Percentiles rank a stretch among this genome's conserved stretches.
phyloP scores from a whole-genome alignment of 2,888 invertebrate genomes.

The Trichogramma dendrolimi region DNA sequence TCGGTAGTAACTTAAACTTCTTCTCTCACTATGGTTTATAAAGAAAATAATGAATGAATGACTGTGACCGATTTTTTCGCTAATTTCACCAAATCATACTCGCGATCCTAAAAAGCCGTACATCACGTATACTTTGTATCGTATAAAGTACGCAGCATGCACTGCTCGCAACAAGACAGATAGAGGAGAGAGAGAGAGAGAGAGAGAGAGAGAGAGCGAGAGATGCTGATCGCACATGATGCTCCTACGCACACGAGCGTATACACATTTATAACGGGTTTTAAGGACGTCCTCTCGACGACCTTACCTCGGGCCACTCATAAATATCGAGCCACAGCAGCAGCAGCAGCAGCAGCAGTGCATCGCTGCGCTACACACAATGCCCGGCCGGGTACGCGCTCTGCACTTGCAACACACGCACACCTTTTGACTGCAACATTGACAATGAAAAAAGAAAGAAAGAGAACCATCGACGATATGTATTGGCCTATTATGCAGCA shows the following conservation, averaged over 20 bases:
- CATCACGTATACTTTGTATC: not conserved
- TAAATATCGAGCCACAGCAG: slow-evolving; percentile 33
- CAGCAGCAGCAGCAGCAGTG: no score
- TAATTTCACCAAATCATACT: not conserved
- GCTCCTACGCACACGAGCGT: no score
- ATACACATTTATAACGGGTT: slow-evolving; percentile 24
- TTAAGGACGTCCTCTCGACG: slow-evolving; percentile 37
- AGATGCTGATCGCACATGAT: slow-evolving; percentile 1
- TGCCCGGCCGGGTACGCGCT: no score
- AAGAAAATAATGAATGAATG: no score
- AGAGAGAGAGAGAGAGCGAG: slow-evolving; percentile 3
- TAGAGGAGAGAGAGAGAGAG: slow-evolving; percentile 1
- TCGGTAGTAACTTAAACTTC: no score
- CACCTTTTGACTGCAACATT: no score
- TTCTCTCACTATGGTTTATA: no score
- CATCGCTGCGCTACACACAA: no score
- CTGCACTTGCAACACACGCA: no score
- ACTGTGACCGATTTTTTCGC: not conserved
- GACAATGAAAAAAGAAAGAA: no score
- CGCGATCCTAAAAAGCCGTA: not conserved
- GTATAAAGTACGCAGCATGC: slow-evolving; percentile 4
- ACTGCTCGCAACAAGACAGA: not conserved
- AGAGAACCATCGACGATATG: no score
- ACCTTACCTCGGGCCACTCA: slow-evolving; percentile 41
- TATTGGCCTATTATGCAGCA: no score